phyloP scores from a whole-genome alignment of 2,888 invertebrate species.

The Tipula unca region DNA sequence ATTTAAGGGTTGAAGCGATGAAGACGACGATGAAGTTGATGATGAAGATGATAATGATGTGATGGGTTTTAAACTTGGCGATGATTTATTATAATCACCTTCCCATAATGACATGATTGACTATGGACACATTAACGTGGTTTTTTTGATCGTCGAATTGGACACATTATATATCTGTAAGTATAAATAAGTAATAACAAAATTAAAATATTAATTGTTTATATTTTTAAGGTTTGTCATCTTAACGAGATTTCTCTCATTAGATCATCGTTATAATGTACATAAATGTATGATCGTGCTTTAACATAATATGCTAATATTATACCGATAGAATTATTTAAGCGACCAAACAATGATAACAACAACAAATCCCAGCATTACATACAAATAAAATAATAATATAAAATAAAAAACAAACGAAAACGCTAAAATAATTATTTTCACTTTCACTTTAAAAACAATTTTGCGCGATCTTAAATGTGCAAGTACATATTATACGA shows the following conservation, averaged over 20 bases:
- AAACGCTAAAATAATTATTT: neutral
- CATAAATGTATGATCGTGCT: neutral
- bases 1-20: neutral
- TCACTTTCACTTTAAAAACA: neutral
- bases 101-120: neutral
- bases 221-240: neutral
- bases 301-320: conserved; percentile 8
- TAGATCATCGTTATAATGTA: neutral
- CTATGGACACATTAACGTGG: neutral
- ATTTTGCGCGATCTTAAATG: neutral
- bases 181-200: neutral
- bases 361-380: neutral
- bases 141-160: neutral
- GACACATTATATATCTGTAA: neutral
- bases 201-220: neutral
- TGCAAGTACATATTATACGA: neutral
- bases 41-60: neutral
- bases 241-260: neutral
- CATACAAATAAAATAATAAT: neutral
- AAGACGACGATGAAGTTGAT: neutral
- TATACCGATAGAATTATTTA: neutral
- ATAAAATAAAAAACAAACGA: neutral
- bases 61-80: neutral
- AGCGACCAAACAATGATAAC: neutral
- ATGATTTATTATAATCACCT: neutral